Percentiles rank a stretch among this genome's conserved stretches.
Evolutionary conservation across 2,888 invertebrate genomes (phyloP).

Genomic region (Papilio demoleus): DNA sequence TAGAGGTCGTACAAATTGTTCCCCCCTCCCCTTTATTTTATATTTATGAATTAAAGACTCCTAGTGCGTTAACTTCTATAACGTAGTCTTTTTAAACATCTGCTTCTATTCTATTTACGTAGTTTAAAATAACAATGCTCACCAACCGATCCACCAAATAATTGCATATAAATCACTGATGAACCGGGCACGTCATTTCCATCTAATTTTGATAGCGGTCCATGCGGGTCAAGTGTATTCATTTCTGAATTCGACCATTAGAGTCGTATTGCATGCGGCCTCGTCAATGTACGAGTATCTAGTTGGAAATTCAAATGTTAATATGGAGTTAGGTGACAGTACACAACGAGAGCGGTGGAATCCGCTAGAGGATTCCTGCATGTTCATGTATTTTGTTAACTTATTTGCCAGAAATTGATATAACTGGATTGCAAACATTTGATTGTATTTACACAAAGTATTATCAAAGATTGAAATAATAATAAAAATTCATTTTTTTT

Average conservation of each 20-base stretch:
- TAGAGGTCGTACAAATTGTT: neutral
- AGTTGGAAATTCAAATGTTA: constrained; percentile 64
- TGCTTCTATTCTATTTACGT: too few species aligned
- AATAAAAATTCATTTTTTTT: too few species aligned
- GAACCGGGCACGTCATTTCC: constrained; percentile 35
- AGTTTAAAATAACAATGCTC: neutral
- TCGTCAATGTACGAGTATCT: constrained; percentile 54
- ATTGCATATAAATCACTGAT: constrained; percentile 33
- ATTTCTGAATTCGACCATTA: constrained; percentile 44
- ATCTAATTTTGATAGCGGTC: constrained; percentile 36
- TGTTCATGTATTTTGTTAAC: constrained; percentile 67
- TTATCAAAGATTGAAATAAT: too few species aligned
- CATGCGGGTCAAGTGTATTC: constrained; percentile 29
- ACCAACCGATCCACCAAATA: neutral
- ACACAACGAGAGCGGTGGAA: constrained; percentile 50
- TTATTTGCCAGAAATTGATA: constrained; percentile 45
- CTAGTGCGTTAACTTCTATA: neutral
- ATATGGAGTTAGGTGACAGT: constrained; percentile 56
- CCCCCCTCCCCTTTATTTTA: neutral
- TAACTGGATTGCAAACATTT: neutral
- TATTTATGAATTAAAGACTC: neutral
- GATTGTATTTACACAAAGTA: too few species aligned
- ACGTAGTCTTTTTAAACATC: neutral
- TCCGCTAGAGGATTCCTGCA: constrained; percentile 67
- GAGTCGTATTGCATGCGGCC: constrained; percentile 44